Percentiles rank a stretch among this genome's conserved stretches.
phyloP scores from a whole-genome alignment of 2,113 vertebrate genomes.

The Sula dactylatra region DNA sequence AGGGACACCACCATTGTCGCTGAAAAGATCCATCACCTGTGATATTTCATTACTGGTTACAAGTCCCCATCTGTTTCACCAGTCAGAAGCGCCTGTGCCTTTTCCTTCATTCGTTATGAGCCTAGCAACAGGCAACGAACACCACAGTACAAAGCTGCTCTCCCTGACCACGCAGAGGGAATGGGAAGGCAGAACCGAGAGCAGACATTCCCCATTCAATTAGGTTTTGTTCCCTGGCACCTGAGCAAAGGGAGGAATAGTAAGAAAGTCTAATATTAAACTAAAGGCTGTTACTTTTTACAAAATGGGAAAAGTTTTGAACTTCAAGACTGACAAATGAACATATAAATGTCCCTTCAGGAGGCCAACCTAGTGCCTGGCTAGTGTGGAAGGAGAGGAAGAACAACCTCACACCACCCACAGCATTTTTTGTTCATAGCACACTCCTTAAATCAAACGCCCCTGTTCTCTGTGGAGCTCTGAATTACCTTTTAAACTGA shows the following conservation, averaged over 20 bases:
- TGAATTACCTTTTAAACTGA: background rate
- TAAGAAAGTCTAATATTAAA: background rate
- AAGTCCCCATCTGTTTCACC: background rate
- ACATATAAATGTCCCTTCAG: background rate
- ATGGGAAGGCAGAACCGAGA: background rate
- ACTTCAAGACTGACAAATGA: background rate
- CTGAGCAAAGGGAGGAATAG: background rate
- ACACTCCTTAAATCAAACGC: background rate
- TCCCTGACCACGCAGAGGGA: background rate
- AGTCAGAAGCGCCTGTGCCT: background rate
- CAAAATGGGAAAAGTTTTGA: background rate
- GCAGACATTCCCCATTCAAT: background rate
- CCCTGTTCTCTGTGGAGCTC: background rate
- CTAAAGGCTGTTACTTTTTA: background rate
- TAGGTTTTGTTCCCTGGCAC: background rate
- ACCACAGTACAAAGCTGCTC: background rate
- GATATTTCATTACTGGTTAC: background rate
- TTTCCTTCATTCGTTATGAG: rapidly evolving
- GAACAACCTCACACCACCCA: background rate
- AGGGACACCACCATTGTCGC: background rate
- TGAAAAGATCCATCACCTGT: rapidly evolving
- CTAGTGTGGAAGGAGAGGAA: background rate
- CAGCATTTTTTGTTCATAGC: background rate
- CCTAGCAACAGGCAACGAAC: background rate
- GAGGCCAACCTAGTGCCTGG: background rate